These are phyloP conservation scores for Arremon brunneinucha DNA, from an alignment of 2,797 vertebrate genomes.

Conservation along the genomic window DNA sequence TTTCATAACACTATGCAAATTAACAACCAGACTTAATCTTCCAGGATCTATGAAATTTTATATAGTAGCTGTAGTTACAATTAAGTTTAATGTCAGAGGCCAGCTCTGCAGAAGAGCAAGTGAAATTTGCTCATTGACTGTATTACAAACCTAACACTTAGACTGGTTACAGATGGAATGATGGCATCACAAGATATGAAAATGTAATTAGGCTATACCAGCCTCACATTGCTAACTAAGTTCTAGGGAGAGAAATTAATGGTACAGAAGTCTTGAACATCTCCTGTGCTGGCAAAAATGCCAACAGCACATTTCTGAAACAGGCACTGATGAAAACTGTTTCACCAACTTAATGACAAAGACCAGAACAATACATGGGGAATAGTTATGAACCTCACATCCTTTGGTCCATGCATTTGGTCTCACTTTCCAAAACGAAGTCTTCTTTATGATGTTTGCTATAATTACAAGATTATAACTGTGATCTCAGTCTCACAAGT, in stretches of 20 bases:
- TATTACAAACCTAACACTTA: not conserved
- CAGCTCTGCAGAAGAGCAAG: not conserved
- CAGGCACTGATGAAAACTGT: not conserved
- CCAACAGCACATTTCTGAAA: not conserved
- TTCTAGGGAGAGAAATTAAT: not conserved
- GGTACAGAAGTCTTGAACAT: not conserved
- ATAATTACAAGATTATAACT: not conserved
- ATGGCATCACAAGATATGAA: not conserved
- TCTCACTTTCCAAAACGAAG: not conserved
- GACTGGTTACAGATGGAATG: not conserved
- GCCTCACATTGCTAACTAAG: not conserved
- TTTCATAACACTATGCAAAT: constrained; percentile 55
- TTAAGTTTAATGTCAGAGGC: not conserved
- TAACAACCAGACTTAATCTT: constrained; percentile 25
- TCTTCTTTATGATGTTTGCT: not conserved
- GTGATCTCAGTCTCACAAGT: not conserved
- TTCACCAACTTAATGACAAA: not conserved
- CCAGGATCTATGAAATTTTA: constrained; percentile 46
- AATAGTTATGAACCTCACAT: not conserved
- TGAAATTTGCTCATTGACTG: not conserved
- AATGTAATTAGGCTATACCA: not conserved
- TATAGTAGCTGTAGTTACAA: not conserved
- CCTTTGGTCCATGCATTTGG: not conserved
- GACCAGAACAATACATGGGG: not conserved
- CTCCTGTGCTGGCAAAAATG: not conserved